A percentile compares a stretch with the other conserved stretches of the same genome.
phyloP scores from a whole-genome alignment of 2,888 invertebrate genomes.

The Stomorhina lunata region DNA sequence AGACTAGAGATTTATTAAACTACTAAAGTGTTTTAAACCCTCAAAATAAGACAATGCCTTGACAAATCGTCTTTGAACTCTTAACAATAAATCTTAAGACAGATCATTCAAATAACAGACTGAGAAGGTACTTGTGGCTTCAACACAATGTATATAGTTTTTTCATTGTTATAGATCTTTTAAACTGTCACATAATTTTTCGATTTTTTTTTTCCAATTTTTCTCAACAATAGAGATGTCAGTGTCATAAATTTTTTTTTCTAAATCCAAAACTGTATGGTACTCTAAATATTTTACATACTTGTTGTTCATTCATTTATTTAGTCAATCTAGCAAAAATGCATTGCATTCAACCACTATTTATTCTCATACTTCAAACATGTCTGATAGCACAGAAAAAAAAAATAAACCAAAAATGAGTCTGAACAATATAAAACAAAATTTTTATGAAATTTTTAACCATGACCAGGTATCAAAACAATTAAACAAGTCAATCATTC shows the following conservation, averaged over 20 bases:
- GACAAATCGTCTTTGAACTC: conserved; percentile 21
- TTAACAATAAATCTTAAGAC: conserved; percentile 20
- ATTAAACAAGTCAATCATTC: conserved; percentile 67
- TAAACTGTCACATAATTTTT: conserved; percentile 36
- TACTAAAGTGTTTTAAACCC: background rate
- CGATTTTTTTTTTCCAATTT: background rate
- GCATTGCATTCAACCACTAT: background rate
- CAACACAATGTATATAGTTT: background rate
- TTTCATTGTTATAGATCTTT: conserved; percentile 20
- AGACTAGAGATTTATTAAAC: background rate
- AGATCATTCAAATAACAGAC: conserved; percentile 25
- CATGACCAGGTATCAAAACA: conserved; percentile 70
- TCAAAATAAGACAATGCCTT: conserved; percentile 4
- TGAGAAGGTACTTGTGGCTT: too few species aligned
- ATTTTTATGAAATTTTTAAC: conserved; percentile 46
- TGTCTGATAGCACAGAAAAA: background rate
- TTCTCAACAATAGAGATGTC: conserved; percentile 35
- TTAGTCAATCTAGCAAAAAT: too few species aligned
- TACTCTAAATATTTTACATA: conserved; percentile 46
- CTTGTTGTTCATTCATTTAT: conserved; percentile 35
- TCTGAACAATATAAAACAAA: conserved; percentile 15
- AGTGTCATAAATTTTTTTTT: conserved; percentile 45
- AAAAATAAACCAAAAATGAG: conserved; percentile 13
- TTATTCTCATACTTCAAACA: conserved; percentile 6
- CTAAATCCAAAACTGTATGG: background rate